Base-by-base conservation (phyloP, 2,113 vertebrate species). In the Ailurus styani region DNA sequence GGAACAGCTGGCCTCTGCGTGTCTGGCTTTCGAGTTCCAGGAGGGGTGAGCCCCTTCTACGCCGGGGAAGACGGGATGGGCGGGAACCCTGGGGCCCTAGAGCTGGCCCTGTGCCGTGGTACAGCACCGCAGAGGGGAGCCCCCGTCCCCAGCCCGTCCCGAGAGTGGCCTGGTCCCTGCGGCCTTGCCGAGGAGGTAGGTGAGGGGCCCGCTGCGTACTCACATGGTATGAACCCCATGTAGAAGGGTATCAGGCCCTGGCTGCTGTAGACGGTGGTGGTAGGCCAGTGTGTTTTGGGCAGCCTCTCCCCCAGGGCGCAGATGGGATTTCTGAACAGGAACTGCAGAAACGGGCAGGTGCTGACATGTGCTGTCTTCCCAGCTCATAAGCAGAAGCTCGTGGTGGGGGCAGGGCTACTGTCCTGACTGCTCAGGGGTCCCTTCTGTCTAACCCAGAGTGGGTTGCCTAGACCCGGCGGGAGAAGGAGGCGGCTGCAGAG, bases 201-300 rank as follows among this genome's bases (percentile, higher is more conserved):
- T 1, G 0, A 1, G 42, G 17, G 8, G 29, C 54, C 42, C 17
- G 0, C 29, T 0, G 2, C 0, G 1, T 37, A 98, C 98, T 98
- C 79, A 99, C 99, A 15, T 3, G 99, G 99, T 18, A 99, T 78
- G 0, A 98, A 99, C 20, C 99, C 99, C 0, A 6, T 42, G 68
- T 99, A 99, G 97, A 91, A 97, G 0, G 99, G 99, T 0, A 97
- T 91, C 79, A 98, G 97, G 15, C 99, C 99, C 0, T 52, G 93
- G 21, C 95, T 98, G 73, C 0, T 97, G 94, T 99, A 99, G 89
- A 99, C 97, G 42, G 77, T 96, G 55, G 7, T 96, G 85, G n/a
- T 84, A 11, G 98, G 98, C 98, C 98, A 98, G 84, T 98, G 91
- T 0, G 97, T 97, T 0, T 1, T 66, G 23, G 98, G 98, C 21